Evolutionary conservation across 1,140 invertebrate species (phyloP).

Genomic region (Probaryconus sp.): DNA sequence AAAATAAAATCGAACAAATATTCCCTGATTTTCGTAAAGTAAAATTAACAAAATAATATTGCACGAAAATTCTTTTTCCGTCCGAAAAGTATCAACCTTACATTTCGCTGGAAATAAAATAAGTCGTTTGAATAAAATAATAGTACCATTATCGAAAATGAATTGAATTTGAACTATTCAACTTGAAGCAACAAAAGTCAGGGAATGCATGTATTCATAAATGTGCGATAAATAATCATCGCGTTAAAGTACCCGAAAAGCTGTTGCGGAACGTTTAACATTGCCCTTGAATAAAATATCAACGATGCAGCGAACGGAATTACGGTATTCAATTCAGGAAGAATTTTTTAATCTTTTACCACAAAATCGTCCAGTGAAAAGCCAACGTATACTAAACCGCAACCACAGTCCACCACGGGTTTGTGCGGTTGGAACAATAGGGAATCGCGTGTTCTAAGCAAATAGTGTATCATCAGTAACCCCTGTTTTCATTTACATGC

Average conservation of each 20-base stretch:
- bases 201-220: too few species aligned
- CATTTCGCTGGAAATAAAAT: too few species aligned
- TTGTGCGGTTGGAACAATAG: constrained; percentile 56
- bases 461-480: constrained; percentile 58
- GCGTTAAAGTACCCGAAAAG: constrained; percentile 31
- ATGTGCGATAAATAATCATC: neutral
- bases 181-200: too few species aligned
- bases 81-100: too few species aligned
- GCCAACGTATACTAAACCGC: constrained; percentile 53
- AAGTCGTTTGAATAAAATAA: too few species aligned
- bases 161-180: too few species aligned
- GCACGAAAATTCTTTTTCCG: too few species aligned
- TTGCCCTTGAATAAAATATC: constrained; percentile 54
- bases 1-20: constrained; percentile 1
- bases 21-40: too few species aligned
- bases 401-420: constrained; percentile 53
- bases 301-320: constrained; percentile 47
- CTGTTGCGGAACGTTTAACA: constrained; percentile 44
- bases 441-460: constrained; percentile 58
- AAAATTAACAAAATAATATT: too few species aligned
- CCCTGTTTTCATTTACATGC: constrained; percentile 54
- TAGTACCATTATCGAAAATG: too few species aligned
- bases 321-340: constrained; percentile 48
- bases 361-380: constrained; percentile 56
- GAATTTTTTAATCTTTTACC: constrained; percentile 60